Evolutionary conservation across 2,797 vertebrate genomes (phyloP).

Genomic region (Megaceryle alcyon): DNA sequence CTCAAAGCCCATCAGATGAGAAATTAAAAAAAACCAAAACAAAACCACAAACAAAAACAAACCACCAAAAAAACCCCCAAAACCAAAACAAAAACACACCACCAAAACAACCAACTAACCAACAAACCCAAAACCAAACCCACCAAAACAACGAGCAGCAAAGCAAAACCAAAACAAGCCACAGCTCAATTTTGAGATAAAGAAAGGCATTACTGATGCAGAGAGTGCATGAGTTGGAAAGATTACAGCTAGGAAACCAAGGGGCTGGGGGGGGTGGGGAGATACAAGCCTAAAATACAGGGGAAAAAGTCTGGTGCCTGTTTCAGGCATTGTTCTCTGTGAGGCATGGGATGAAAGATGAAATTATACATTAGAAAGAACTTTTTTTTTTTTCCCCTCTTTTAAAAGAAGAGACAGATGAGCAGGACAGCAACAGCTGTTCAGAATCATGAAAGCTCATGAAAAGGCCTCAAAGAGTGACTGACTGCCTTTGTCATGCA

Average conservation of each 20-base stretch:
- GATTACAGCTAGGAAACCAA: not conserved
- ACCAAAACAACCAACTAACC: too few species aligned
- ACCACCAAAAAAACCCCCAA: not conserved
- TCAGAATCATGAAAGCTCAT: not conserved
- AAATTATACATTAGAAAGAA: not conserved
- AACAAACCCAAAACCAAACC: not conserved
- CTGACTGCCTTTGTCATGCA: conserved; percentile 2
- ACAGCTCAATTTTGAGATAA: not conserved
- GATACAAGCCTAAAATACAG: not conserved
- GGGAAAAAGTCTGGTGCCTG: not conserved
- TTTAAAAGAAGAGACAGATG: not conserved
- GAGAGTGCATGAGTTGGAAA: not conserved
- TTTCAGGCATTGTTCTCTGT: not conserved
- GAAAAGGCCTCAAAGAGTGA: not conserved
- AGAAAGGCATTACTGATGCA: not conserved
- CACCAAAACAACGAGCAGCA: too few species aligned
- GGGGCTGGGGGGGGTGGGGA: not conserved
- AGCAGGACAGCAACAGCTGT: not conserved
- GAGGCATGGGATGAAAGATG: not conserved
- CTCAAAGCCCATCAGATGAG: not conserved
- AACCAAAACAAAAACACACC: too few species aligned
- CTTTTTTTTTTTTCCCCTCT: not conserved
- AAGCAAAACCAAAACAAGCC: not conserved
- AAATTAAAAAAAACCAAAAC: not conserved
- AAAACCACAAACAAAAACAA: not conserved